These are phyloP conservation scores for Gymnothorax javanicus DNA, from an alignment of 2,797 vertebrate genomes.

Conservation along the genomic window DNA sequence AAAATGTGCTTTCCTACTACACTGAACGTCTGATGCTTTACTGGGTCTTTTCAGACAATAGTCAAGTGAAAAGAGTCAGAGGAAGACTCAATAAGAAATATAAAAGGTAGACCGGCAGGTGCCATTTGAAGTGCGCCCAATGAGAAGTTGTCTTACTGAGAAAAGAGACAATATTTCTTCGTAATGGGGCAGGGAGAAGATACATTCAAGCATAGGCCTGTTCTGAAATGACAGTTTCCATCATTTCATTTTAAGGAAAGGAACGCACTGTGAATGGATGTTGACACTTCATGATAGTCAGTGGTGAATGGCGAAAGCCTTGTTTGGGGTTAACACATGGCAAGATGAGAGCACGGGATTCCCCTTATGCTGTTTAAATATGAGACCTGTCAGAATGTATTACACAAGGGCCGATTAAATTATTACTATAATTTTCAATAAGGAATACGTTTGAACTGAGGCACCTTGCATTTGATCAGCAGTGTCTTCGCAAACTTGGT, in stretches of 20 bases:
- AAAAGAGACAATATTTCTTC: background rate
- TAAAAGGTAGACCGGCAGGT: too few species aligned
- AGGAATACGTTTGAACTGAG: background rate
- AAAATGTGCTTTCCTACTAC: background rate
- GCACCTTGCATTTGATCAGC: conserved; percentile 24
- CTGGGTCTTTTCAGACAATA: too few species aligned
- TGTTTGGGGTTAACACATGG: conserved; percentile 11
- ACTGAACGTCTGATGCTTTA: too few species aligned
- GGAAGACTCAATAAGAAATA: too few species aligned
- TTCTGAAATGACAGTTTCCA: background rate
- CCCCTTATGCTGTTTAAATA: conserved; percentile 44
- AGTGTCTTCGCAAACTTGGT: conserved; percentile 17
- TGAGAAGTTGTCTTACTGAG: background rate
- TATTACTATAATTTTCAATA: conserved; percentile 25
- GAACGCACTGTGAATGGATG: background rate
- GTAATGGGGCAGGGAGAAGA: background rate
- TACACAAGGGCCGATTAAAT: conserved; percentile 19
- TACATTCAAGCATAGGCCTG: background rate
- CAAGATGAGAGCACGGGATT: conserved; percentile 4
- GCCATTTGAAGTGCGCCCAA: too few species aligned
- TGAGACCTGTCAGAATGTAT: conserved; percentile 35
- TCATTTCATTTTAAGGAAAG: background rate
- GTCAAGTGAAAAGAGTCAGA: too few species aligned
- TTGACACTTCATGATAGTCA: background rate
- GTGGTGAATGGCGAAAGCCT: background rate